Percentiles rank a stretch among this genome's conserved stretches.
These are phyloP conservation scores for Ia io DNA, from an alignment of 2,113 vertebrate species.

Conservation along the genomic window DNA sequence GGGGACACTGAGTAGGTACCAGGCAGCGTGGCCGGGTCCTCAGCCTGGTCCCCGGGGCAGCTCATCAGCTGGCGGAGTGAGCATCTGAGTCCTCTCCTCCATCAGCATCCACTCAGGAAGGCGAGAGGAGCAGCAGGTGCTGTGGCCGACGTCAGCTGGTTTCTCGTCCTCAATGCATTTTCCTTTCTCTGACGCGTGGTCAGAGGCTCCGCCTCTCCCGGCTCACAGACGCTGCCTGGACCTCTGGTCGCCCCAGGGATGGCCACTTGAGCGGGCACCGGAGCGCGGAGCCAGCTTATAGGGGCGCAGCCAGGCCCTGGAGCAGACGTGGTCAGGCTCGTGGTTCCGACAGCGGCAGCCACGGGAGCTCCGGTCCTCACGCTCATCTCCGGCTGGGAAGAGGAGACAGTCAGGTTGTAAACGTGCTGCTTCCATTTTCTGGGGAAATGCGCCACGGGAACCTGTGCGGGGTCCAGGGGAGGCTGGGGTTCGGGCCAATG, in stretches of 20 bases:
- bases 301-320: background rate
- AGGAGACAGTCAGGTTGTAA: conserved; percentile 72
- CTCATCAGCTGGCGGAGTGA: accelerated
- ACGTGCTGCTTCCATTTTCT: conserved; percentile 40
- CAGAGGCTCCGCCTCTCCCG: background rate
- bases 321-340: background rate
- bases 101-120: background rate
- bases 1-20: background rate
- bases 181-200: background rate
- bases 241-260: accelerated
- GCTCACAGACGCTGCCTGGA: background rate
- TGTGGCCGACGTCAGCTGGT: accelerated
- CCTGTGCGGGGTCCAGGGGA: background rate
- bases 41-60: background rate
- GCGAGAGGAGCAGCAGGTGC: background rate
- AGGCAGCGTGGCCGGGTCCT: background rate
- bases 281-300: conserved; percentile 59
- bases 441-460: background rate
- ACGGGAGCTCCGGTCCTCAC: conserved; percentile 13
- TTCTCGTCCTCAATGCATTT: accelerated
- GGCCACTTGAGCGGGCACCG: conserved; percentile 43
- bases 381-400: conserved; percentile 1
- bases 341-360: conserved; percentile 28
- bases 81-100: no score
- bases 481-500: background rate